Percentiles rank a stretch among this genome's conserved stretches.
Evolutionary conservation across 2,888 invertebrate species (phyloP).

Genomic region (Helobdella robusta): DNA sequence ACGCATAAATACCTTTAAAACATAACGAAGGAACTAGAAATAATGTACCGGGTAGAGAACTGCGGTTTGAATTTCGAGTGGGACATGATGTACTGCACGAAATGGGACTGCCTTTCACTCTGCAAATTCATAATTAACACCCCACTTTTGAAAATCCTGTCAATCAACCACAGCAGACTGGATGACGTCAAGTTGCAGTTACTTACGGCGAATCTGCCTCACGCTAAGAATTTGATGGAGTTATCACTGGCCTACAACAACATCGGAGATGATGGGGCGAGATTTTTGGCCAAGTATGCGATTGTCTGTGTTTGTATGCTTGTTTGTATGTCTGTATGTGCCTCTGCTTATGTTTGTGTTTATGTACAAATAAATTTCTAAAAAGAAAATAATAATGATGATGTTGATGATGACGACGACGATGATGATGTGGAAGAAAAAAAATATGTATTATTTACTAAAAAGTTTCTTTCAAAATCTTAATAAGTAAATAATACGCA

Average conservation of each 20-base stretch:
- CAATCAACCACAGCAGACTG: slow-evolving; percentile 46
- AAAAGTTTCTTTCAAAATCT: too few relatives aligned
- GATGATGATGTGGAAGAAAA: background rate
- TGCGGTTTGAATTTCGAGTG: slow-evolving; percentile 52
- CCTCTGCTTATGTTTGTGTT: too few relatives aligned
- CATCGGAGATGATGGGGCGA: background rate
- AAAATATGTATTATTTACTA: background rate
- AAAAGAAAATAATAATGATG: background rate
- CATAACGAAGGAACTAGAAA: slow-evolving; percentile 45
- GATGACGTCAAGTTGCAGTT: slow-evolving; percentile 46
- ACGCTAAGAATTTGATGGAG: background rate
- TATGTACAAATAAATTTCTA: too few relatives aligned
- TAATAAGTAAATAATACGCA: too few relatives aligned
- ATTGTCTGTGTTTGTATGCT: background rate
- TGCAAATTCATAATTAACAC: slow-evolving; percentile 22
- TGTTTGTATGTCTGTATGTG: background rate
- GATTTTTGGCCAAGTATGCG: background rate
- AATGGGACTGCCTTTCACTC: slow-evolving; percentile 47
- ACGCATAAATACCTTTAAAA: too few relatives aligned
- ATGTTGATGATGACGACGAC: background rate
- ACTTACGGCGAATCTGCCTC: background rate
- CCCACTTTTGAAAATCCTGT: slow-evolving; percentile 40
- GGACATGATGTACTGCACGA: slow-evolving; percentile 50
- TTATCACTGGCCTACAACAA: slow-evolving; percentile 8
- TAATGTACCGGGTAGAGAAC: slow-evolving; percentile 48